Percentiles rank a stretch among this genome's conserved stretches.
Evolutionary conservation across 2,113 vertebrate species (phyloP).

Genomic region (Heptranchias perlo): DNA sequence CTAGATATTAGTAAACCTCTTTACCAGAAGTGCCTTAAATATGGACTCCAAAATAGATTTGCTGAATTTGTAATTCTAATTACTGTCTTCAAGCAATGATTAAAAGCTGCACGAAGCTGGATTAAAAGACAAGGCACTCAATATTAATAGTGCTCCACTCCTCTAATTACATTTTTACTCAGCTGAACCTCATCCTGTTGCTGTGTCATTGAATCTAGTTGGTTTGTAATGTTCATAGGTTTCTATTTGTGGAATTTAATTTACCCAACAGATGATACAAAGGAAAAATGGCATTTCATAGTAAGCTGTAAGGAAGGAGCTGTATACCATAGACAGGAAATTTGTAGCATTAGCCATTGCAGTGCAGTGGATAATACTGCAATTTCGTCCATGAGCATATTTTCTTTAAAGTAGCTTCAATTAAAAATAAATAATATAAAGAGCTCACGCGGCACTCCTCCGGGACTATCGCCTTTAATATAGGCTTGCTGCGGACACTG

Average conservation of each 20-base stretch:
- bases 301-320: too few relatives aligned
- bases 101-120: neutral
- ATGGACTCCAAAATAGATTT: constrained; percentile 8
- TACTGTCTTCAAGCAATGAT: neutral
- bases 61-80: constrained; percentile 18
- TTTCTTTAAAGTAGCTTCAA: neutral
- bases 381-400: neutral
- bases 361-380: neutral
- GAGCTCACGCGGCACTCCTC: neutral
- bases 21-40: neutral
- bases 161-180: constrained; percentile 15
- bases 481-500: neutral
- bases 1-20: neutral
- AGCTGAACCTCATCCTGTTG: neutral
- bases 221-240: neutral
- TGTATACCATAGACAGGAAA: too few relatives aligned
- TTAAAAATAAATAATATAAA: neutral
- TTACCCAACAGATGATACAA: too few relatives aligned
- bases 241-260: neutral
- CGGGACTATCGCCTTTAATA: neutral
- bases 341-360: neutral
- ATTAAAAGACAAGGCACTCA: neutral
- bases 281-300: too few relatives aligned
- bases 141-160: neutral
- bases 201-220: neutral